These are phyloP conservation scores for Drosophila neutralis DNA, from an alignment of 2,888 invertebrate species.

Conservation along the genomic window DNA sequence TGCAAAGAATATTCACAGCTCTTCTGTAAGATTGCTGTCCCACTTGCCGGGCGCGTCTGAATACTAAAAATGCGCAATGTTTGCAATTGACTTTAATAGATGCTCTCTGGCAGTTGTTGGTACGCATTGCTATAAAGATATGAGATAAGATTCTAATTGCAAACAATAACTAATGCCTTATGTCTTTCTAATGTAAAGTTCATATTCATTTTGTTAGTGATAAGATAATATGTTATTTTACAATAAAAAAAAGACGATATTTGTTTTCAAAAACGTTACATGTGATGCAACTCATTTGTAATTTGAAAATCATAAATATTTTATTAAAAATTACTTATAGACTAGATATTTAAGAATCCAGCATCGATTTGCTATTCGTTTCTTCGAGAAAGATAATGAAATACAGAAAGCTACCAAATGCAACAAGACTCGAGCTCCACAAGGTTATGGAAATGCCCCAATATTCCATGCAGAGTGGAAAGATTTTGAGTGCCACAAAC, in stretches of 20 bases:
- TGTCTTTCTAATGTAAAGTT: neutral
- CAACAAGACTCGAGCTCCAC: constrained; percentile 67
- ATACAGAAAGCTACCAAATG: constrained; percentile 65
- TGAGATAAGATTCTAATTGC: constrained; percentile 19
- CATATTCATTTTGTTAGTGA: neutral
- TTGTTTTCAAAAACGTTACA: neutral
- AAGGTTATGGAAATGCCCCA: constrained; percentile 70
- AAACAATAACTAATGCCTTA: neutral
- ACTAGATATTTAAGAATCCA: constrained; percentile 36
- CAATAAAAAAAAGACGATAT: neutral
- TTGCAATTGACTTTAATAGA: constrained; percentile 28
- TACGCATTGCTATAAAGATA: constrained; percentile 37
- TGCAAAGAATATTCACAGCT: neutral
- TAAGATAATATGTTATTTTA: neutral
- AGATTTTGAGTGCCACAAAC: constrained; percentile 68
- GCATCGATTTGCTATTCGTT: constrained; percentile 77
- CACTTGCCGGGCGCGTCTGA: neutral
- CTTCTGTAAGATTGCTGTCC: neutral
- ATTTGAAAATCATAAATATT: neutral
- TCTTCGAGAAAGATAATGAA: constrained; percentile 69
- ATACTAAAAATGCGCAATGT: constrained; percentile 15
- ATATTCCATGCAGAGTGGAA: constrained; percentile 67
- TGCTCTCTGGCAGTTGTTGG: neutral
- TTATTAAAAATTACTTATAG: neutral
- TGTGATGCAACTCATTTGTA: neutral